Percentiles rank a stretch among this genome's conserved stretches.
phyloP scores from a whole-genome alignment of 2,888 invertebrate species.

The Agriopis leucophaearia region DNA sequence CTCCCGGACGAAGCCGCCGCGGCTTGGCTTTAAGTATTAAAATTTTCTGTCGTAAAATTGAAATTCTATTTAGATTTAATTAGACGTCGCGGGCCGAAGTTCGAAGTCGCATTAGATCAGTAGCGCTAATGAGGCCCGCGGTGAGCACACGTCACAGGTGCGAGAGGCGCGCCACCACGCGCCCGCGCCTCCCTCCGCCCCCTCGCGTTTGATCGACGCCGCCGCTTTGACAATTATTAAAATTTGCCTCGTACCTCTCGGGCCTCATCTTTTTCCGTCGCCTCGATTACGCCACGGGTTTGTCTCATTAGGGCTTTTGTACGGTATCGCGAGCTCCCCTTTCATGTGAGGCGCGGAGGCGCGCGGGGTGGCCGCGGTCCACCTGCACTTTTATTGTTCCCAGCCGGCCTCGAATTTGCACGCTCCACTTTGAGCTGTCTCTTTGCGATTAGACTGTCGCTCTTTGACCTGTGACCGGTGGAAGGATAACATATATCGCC shows the following conservation, averaged over 20 bases:
- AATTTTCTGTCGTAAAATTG: constrained; percentile 82
- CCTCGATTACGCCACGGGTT: constrained; percentile 86
- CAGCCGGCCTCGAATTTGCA: constrained; percentile 79
- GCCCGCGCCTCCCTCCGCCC: constrained; percentile 45
- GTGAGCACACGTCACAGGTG: constrained; percentile 81
- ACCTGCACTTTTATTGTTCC: constrained; percentile 85
- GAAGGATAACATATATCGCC: constrained; percentile 57
- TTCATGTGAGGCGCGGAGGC: constrained; percentile 77
- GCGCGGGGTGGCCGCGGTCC: constrained; percentile 72
- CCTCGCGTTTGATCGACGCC: constrained; percentile 85
- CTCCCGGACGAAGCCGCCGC: constrained; percentile 78
- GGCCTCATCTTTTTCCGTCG: constrained; percentile 86
- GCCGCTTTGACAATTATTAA: constrained; percentile 88
- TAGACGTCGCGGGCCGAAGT: constrained; percentile 77
- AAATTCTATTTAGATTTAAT: constrained; percentile 85
- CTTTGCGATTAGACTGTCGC: constrained; percentile 76
- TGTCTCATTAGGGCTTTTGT: constrained; percentile 87
- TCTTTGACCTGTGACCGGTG: constrained; percentile 65
- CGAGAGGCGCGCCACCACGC: constrained; percentile 51
- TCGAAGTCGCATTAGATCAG: constrained; percentile 84
- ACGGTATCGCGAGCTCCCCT: constrained; percentile 82
- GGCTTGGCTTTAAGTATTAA: constrained; percentile 83
- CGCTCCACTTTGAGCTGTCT: constrained; percentile 82
- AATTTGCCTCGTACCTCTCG: constrained; percentile 86
- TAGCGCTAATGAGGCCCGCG: constrained; percentile 84